Evolutionary conservation across 2,113 vertebrate species (phyloP).

Genomic region (Lasiurus borealis): DNA sequence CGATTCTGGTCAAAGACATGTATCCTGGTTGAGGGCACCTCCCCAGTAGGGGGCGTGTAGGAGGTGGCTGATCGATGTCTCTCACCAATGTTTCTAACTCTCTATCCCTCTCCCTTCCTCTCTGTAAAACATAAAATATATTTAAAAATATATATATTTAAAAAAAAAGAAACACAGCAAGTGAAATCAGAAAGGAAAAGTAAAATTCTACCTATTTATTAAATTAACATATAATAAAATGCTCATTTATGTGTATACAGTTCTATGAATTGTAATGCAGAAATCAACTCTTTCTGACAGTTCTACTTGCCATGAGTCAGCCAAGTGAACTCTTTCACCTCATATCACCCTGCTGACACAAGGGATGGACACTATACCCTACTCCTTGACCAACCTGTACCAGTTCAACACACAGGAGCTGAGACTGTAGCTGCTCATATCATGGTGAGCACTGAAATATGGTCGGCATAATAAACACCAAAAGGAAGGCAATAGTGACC

Average conservation of each 20-base stretch:
- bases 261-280: constrained; percentile 2
- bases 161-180: neutral
- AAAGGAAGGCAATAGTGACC: neutral
- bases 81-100: too few relatives aligned
- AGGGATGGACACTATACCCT: neutral
- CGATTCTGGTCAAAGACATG: too few relatives aligned
- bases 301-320: neutral
- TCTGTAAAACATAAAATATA: too few relatives aligned
- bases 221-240: constrained; percentile 8
- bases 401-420: neutral
- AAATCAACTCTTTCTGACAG: neutral
- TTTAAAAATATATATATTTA: too few relatives aligned
- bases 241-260: neutral
- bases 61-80: too few relatives aligned
- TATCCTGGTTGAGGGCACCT: too few relatives aligned
- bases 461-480: neutral
- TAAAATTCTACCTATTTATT: neutral
- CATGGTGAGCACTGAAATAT: neutral
- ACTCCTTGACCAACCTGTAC: neutral
- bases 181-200: neutral
- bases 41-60: too few relatives aligned
- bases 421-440: neutral
- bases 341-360: neutral
- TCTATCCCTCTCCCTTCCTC: too few relatives aligned
- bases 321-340: neutral